A percentile compares a stretch with the other conserved stretches of the same genome.
Evolutionary conservation across 2,797 vertebrate genomes (phyloP).

Genomic region (Mus spretus): DNA sequence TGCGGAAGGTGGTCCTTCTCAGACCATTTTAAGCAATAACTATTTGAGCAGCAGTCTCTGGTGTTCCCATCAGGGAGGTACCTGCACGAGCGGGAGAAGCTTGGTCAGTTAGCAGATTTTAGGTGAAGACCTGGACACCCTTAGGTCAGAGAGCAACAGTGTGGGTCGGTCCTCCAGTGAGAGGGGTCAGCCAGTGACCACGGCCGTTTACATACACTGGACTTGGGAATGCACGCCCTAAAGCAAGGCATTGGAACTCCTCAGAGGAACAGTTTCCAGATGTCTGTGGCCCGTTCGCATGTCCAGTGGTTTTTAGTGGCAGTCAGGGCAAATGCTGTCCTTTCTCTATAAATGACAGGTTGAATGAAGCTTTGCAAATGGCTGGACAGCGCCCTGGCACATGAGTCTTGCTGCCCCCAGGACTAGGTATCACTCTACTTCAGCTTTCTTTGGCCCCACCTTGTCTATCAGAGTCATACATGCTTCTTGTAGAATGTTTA

Average conservation of each 20-base stretch:
- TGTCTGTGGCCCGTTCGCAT: not conserved
- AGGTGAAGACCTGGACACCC: not conserved
- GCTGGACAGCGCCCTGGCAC: not conserved
- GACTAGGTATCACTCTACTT: not conserved
- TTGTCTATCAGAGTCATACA: slow-evolving; percentile 26
- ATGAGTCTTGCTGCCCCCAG: not conserved
- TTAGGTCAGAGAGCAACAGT: not conserved
- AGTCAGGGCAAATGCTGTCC: not conserved
- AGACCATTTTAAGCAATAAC: slow-evolving; percentile 77
- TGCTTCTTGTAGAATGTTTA: slow-evolving; percentile 45
- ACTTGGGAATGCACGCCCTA: not conserved
- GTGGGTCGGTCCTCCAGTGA: not conserved
- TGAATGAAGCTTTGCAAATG: not conserved
- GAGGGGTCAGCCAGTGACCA: not conserved
- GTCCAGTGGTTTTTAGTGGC: not conserved
- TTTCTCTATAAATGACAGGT: not conserved
- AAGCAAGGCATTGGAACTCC: not conserved
- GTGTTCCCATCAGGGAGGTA: not conserved
- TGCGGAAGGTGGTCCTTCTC: not conserved
- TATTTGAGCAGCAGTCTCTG: slow-evolving; percentile 8
- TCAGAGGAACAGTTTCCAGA: not conserved
- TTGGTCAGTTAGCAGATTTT: not conserved
- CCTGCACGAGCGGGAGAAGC: not conserved
- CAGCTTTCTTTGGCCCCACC: not conserved
- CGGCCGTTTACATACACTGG: not conserved